Base-by-base conservation (phyloP, 1,140 invertebrate species). In the Aphaenogaster rudis region DNA sequence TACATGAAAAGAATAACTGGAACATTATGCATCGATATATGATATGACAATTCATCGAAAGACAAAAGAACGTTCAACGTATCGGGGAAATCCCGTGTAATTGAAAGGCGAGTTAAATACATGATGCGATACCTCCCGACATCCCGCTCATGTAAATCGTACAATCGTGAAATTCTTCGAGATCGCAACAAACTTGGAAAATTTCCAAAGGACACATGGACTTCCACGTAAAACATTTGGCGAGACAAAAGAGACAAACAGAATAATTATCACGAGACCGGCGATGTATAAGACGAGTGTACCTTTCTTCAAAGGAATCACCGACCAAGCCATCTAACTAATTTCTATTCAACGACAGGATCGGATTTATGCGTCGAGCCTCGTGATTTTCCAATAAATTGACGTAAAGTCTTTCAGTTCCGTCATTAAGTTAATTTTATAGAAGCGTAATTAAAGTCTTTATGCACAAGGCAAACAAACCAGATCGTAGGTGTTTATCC, bases 161-260 rank as follows among this genome's bases (percentile, higher is more conserved):
- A 28, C n/a, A 15, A 52, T 67, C 8, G 33, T 52, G 17, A 80
- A 52, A 67, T 80, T 79, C 36, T 39, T 52, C 5, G 48, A 48
- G 9, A 48, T 8, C 0, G 3, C 36, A 36, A 28, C 2, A 54
- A 72, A 45, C 7, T 7, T 48, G 36, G 64, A 39, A 81, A 54
- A 17, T 42, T 80, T 80, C 48, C 48, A 17, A 72, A 57, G 63
- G 36, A 45, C 36, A 69, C 13, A 6, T 13, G 48, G 1, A 59
- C 36, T 82, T 82, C 66, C 39, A 13, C 8, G 9, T 57, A 72
- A 71, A 71, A 72, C 66, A 82, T 59, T 82, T 48, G 21, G 21
- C 52, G 50, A 33, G 36, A 3, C 36, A 45, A 52, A 15, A 21
- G 17, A 66, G 17, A 80, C n/a, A 82, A 82, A 82, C 64, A 82